Evolutionary conservation across 2,888 invertebrate species (phyloP).

Genomic region (Crossocerus cetratus): DNA sequence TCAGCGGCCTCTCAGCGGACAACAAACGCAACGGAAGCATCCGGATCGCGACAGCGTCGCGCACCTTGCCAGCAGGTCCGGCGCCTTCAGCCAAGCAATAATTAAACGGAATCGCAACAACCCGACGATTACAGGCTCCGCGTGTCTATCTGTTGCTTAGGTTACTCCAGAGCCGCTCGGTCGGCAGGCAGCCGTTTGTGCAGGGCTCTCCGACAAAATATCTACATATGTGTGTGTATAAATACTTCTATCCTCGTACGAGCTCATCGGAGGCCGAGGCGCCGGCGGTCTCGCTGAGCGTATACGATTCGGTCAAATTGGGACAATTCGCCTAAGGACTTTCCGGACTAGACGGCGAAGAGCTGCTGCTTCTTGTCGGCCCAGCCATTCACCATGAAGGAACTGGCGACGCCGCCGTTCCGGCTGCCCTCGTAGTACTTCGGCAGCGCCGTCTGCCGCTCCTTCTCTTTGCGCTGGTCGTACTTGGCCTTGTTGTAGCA

Average conservation of each 20-base stretch:
- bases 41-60: neutral
- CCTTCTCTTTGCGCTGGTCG: constrained; percentile 80
- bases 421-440: constrained; percentile 57
- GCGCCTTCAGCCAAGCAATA: constrained; percentile 9
- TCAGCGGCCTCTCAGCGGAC: constrained; percentile 42
- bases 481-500: constrained; percentile 93
- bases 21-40: constrained; percentile 11
- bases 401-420: constrained; percentile 55
- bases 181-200: constrained; percentile 32
- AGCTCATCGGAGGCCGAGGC: constrained; percentile 11
- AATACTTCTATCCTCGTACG: constrained; percentile 39
- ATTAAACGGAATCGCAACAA: neutral
- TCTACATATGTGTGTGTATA: constrained; percentile 26
- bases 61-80: constrained; percentile 60
- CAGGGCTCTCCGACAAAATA: constrained; percentile 39
- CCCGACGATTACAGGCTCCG: too few relatives aligned
- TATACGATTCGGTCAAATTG: constrained; percentile 39
- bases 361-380: constrained; percentile 58
- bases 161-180: neutral
- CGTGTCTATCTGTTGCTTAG: neutral
- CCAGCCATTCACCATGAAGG: constrained; percentile 68
- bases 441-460: constrained; percentile 80
- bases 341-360: constrained; percentile 64
- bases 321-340: constrained; percentile 33
- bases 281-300: neutral